Evolutionary conservation across 2,797 vertebrate species (phyloP).

Genomic region (Enteromius anoplus): DNA sequence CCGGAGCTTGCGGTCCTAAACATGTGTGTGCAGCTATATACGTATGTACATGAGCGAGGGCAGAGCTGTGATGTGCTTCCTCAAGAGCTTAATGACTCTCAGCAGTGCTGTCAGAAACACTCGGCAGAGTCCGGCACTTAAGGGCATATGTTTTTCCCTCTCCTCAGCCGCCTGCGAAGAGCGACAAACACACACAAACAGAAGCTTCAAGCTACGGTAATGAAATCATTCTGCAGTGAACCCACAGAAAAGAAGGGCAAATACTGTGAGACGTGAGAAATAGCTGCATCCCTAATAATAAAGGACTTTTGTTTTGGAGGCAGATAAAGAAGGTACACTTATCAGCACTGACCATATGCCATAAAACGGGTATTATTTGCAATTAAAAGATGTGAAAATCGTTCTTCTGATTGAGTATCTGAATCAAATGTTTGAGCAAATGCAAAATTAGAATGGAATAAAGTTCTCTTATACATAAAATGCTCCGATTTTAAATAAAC

Average conservation of each 20-base stretch:
- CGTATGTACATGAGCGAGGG: conserved; percentile 47
- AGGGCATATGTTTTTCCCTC: conserved; percentile 84
- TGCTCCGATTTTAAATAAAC: neutral
- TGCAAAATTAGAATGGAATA: neutral
- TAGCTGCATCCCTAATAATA: conserved; percentile 18
- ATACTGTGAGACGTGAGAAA: conserved; percentile 75
- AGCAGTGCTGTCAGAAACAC: conserved; percentile 84
- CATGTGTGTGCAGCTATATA: conserved; percentile 47
- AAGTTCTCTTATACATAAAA: neutral
- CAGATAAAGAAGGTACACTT: neutral
- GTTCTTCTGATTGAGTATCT: neutral
- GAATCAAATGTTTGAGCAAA: neutral
- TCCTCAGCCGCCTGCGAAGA: conserved; percentile 74
- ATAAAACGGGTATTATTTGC: neutral
- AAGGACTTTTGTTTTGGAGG: conserved; percentile 11
- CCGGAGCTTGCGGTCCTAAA: conserved; percentile 66
- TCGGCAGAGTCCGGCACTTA: conserved; percentile 79
- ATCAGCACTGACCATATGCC: neutral
- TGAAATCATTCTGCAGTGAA: conserved; percentile 78
- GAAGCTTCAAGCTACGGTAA: conserved; percentile 77
- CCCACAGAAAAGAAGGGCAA: conserved; percentile 74
- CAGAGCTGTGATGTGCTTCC: conserved; percentile 72
- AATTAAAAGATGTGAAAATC: neutral
- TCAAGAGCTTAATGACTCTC: conserved; percentile 83
- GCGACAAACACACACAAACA: conserved; percentile 77